Conservation (phyloP, 2,797 vertebrate species). For the Sebastiscus tertius region DNA sequence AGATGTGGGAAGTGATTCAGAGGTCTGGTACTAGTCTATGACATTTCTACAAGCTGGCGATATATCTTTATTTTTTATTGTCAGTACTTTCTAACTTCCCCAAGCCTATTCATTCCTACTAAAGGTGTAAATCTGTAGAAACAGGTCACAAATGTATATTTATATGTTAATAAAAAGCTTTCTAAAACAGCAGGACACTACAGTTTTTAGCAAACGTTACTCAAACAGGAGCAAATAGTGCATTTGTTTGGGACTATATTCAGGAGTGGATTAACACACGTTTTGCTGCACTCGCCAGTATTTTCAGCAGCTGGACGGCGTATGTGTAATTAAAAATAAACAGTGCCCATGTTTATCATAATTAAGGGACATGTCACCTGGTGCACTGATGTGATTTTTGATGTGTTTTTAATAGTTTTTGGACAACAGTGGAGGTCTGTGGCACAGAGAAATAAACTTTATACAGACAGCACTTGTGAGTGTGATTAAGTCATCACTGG, state of each 20-base stretch:
- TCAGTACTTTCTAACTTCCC: background rate
- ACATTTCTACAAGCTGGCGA: background rate
- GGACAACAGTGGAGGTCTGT: background rate
- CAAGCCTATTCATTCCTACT: background rate
- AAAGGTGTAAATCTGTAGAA: background rate
- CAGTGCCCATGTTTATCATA: background rate
- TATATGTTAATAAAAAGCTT: background rate
- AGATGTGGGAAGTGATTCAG: background rate
- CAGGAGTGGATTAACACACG: background rate
- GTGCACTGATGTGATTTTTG: background rate
- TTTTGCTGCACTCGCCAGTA: background rate
- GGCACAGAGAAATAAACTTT: background rate
- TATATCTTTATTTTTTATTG: background rate
- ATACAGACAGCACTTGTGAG: background rate
- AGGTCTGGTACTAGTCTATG: background rate
- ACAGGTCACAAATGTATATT: background rate
- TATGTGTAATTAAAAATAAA: conserved; percentile 1
- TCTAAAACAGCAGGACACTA: background rate
- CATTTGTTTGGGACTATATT: background rate
- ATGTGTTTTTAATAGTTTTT: conserved; percentile 8
- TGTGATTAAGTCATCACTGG: background rate
- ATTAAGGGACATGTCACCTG: background rate
- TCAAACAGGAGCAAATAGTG: background rate
- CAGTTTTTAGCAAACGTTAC: background rate
- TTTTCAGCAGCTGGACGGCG: conserved; percentile 10